Evolutionary conservation across 2,113 vertebrate genomes (phyloP).

Genomic region (Tragelaphus strepsiceros): DNA sequence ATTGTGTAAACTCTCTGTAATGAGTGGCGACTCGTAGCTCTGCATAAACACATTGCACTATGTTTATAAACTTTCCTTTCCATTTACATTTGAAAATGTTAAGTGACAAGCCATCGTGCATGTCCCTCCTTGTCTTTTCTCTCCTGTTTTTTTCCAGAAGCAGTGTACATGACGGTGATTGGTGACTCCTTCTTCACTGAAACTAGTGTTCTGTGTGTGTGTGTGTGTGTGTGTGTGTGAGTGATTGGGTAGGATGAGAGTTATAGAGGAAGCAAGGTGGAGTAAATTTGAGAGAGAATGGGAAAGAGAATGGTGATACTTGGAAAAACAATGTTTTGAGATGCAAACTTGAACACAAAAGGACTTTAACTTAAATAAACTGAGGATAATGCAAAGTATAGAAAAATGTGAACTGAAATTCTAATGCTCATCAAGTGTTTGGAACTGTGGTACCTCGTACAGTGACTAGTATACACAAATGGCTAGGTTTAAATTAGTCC

Average conservation of each 20-base stretch:
- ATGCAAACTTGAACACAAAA: not conserved
- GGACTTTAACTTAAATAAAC: not conserved
- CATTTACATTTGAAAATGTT: slow-evolving; percentile 4
- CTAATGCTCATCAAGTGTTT: not conserved
- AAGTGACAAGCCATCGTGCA: not conserved
- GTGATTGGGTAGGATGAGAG: not conserved
- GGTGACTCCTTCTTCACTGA: not conserved
- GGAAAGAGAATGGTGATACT: not conserved
- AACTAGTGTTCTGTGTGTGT: not conserved
- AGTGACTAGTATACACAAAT: not conserved
- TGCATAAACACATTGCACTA: not conserved
- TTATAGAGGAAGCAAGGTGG: not conserved
- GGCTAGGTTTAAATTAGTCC: not conserved
- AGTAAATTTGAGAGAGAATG: not conserved
- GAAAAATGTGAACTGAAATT: not conserved
- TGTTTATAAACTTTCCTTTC: slow-evolving; percentile 18
- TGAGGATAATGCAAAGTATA: not conserved
- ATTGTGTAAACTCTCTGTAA: not conserved
- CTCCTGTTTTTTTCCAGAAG: not conserved
- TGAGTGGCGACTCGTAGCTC: not conserved
- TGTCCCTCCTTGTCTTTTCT: not conserved
- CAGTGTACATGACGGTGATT: not conserved
- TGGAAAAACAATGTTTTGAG: not conserved
- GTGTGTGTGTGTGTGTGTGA: not conserved
- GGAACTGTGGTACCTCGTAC: not conserved